Percentiles rank a stretch among this genome's conserved stretches.
These are phyloP conservation scores for Spodoptera littoralis DNA, from an alignment of 2,888 invertebrate species.

Conservation along the genomic window DNA sequence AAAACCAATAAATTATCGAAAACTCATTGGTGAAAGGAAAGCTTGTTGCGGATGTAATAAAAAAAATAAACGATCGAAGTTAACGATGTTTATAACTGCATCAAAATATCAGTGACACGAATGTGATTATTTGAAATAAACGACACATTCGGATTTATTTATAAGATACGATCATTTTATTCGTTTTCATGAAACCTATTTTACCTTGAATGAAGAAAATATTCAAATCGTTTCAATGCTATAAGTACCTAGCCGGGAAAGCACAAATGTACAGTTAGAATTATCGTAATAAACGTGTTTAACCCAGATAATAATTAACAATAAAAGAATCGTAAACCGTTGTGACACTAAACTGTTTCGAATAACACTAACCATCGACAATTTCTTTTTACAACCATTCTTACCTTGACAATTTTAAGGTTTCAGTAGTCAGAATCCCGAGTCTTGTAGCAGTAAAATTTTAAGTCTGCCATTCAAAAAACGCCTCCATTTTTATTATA, in stretches of 20 bases:
- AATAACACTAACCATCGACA: slow-evolving; percentile 1
- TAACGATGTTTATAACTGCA: slow-evolving; percentile 10
- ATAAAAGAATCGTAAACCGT: too few relatives aligned
- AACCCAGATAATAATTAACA: too few relatives aligned
- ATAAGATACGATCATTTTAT: too few relatives aligned
- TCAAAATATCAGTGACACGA: background rate
- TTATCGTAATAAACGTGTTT: too few relatives aligned
- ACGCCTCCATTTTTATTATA: slow-evolving; percentile 24
- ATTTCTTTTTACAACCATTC: slow-evolving; percentile 2
- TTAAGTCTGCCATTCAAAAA: slow-evolving; percentile 17
- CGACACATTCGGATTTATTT: too few relatives aligned
- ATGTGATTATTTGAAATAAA: too few relatives aligned
- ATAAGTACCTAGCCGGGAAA: too few relatives aligned
- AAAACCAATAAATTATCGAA: background rate
- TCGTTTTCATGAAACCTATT: too few relatives aligned
- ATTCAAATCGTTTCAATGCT: too few relatives aligned
- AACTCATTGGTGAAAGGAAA: background rate
- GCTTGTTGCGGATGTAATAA: slow-evolving; percentile 9
- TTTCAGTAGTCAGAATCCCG: background rate
- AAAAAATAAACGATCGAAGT: slow-evolving; percentile 19
- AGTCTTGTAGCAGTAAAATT: slow-evolving; percentile 16
- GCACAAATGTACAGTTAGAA: too few relatives aligned
- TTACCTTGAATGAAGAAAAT: too few relatives aligned
- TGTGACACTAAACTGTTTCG: too few relatives aligned
- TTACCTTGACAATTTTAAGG: slow-evolving; percentile 11